Base-by-base conservation (phyloP, 2,113 vertebrate species). In the Rhombomys opimus region DNA sequence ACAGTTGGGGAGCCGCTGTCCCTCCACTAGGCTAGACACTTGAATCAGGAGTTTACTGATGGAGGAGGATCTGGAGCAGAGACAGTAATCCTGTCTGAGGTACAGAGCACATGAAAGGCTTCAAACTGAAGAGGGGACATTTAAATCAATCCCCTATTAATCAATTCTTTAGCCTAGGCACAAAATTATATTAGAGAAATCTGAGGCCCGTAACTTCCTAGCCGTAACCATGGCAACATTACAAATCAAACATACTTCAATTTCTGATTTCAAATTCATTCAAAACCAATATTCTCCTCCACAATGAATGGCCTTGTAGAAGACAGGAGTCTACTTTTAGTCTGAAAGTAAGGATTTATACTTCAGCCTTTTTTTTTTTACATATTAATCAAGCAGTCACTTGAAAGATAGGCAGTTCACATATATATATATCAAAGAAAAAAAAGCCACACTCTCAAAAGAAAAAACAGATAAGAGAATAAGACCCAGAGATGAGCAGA, bases 181-280 rank as follows among this genome's bases (percentile, higher is more conserved):
- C 41, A 87, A 80, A 4, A 76, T 57, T 32, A 46, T 57, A 38
- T 59, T 65, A 70, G 84, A n/a, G 57, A 96, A 92, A 77, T 13
- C 23, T 61, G 38, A 94, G 86, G 35, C 2, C 63, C 52, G 5
- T 77, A 50, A 86, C 65, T 81, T 25, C n/a, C 14, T 70, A 23
- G 73, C 52, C 35, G 17, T 91, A 88, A 50, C n/a, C 38, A 70
- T 25, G 72, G 68, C 35, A 94, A 81, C 22, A 91, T 70, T 27
- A 87, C 93, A 67, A 95, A 38, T 23, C 17, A 81, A 90, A 41
- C 17, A 78, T 67, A 88, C 25, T 15, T 96, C 52, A n/a, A 59
- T 8, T 90, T 35, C 57, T 78, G 41, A 87, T 75, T 94, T 90
- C 38, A 78, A 0, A 70, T 23, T 82, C n/a, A 72, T 59, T 73